These are phyloP conservation scores for Drosophila orosa DNA, from an alignment of 1,140 invertebrate species.

Conservation along the genomic window DNA sequence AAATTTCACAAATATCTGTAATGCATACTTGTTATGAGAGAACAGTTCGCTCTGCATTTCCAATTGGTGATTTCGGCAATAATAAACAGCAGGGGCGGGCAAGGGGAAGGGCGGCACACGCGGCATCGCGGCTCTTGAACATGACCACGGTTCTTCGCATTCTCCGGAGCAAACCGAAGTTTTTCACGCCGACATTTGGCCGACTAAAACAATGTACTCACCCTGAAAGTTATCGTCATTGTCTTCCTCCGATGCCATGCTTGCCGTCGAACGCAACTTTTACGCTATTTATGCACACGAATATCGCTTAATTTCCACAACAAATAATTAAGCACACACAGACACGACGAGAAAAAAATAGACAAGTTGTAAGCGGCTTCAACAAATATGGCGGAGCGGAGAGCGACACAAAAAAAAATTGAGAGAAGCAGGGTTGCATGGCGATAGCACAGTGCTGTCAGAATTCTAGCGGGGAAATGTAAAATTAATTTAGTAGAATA, in stretches of 20 bases:
- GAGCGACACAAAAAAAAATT: constrained; percentile 35
- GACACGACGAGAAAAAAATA: constrained; percentile 80
- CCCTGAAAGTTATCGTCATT: constrained; percentile 83
- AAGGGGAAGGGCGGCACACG: constrained; percentile 56
- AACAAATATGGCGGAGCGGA: constrained; percentile 70
- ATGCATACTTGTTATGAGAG: constrained; percentile 2
- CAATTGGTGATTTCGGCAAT: constrained; percentile 21
- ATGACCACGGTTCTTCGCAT: constrained; percentile 74
- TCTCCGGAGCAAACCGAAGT: constrained; percentile 51
- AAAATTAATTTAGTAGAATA: neutral
- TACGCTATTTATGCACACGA: constrained; percentile 67
- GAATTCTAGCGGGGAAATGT: neutral
- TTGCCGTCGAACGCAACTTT: constrained; percentile 69
- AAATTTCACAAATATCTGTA: constrained; percentile 50
- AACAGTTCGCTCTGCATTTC: neutral
- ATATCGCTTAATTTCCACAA: constrained; percentile 75
- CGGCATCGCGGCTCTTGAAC: constrained; percentile 73
- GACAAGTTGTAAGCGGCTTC: constrained; percentile 53
- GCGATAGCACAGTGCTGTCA: constrained; percentile 13
- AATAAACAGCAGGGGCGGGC: constrained; percentile 52
- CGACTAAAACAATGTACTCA: constrained; percentile 66
- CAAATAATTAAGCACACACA: constrained; percentile 80
- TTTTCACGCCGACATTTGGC: constrained; percentile 51
- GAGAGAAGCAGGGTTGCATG: constrained; percentile 44
- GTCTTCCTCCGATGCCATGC: constrained; percentile 82